These are phyloP conservation scores for Spodoptera frugiperda DNA, from an alignment of 1,140 invertebrate species.

Conservation along the genomic window DNA sequence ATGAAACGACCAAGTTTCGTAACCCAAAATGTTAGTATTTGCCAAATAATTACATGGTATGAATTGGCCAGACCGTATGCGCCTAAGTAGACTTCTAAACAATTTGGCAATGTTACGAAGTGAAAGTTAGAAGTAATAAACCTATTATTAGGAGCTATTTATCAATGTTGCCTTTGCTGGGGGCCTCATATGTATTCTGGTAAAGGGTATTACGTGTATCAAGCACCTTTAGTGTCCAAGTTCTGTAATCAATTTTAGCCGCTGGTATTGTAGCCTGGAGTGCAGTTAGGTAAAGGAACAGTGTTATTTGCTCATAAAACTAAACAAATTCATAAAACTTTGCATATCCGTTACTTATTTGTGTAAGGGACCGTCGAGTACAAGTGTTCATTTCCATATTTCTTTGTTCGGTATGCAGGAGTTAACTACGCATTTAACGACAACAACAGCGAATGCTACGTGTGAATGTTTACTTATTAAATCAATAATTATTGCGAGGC, in stretches of 20 bases:
- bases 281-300: too few relatives aligned
- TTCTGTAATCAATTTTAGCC: too few relatives aligned
- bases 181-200: not conserved
- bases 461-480: conserved; percentile 26
- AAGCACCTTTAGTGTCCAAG: too few relatives aligned
- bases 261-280: too few relatives aligned
- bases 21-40: conserved; percentile 27
- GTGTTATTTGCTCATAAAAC: not conserved
- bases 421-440: conserved; percentile 2
- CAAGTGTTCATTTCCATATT: conserved; percentile 25
- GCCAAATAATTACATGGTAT: conserved; percentile 29
- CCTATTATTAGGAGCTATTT: conserved; percentile 45
- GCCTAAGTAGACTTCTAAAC: not conserved
- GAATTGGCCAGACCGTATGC: not conserved
- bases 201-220: not conserved
- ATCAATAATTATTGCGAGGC: not conserved
- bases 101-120: conserved; percentile 33
- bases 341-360: conserved; percentile 13
- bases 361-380: not conserved
- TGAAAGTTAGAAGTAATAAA: conserved; percentile 31
- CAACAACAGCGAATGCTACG: conserved; percentile 33
- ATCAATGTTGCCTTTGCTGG: conserved; percentile 31
- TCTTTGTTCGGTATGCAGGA: conserved; percentile 23
- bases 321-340: not conserved
- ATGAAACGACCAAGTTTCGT: conserved; percentile 34